Evolutionary conservation across 92 coral and sea anemone genomes (phyloP).

Genomic region (Nematostella vectensis): DNA sequence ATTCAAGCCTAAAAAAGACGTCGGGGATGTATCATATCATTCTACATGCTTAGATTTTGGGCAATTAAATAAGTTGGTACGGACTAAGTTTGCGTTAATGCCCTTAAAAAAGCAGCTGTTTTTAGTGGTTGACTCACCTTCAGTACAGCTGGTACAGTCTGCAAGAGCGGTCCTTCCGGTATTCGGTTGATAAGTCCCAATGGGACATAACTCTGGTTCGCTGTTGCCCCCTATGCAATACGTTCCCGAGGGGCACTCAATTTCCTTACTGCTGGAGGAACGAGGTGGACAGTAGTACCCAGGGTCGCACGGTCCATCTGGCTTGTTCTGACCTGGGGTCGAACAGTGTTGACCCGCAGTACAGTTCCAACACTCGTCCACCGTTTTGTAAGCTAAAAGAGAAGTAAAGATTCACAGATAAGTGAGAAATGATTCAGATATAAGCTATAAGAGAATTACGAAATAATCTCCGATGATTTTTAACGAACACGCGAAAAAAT

Average conservation of each 20-base stretch:
- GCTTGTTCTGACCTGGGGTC: conserved; percentile 47
- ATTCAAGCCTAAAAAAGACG: no score
- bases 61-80: no score
- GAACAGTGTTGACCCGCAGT: conserved; percentile 93
- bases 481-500: no score
- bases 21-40: no score
- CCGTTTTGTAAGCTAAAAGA: conserved; percentile 60
- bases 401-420: background rate
- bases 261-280: conserved; percentile 55
- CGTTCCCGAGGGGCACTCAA: conserved; percentile 63
- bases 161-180: conserved; percentile 25
- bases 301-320: conserved; percentile 77
- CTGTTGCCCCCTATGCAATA: conserved; percentile 69
- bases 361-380: conserved; percentile 84
- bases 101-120: no score
- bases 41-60: no score
- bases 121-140: conserved; percentile 62
- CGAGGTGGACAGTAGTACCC: conserved; percentile 88
- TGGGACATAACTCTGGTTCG: conserved; percentile 63
- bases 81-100: no score
- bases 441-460: no score
- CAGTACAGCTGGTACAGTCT: conserved; percentile 71
- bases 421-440: no score
- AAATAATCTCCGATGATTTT: no score
- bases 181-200: conserved; percentile 78